Percentiles rank a stretch among this genome's conserved stretches.
phyloP scores from a whole-genome alignment of 2,113 vertebrate species.

The Athene cunicularia region DNA sequence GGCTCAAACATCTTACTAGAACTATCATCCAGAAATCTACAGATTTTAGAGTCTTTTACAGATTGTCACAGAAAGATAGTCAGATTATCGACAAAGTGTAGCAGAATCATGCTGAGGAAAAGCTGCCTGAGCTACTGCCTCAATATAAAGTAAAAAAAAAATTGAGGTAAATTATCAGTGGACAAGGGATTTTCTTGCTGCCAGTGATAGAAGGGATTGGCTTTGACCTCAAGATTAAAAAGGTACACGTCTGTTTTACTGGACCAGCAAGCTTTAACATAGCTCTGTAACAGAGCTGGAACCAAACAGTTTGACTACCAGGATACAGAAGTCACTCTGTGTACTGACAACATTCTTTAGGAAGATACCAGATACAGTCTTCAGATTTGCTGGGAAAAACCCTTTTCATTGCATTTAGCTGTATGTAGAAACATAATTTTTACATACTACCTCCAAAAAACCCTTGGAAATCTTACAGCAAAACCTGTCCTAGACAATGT shows the following conservation, averaged over 20 bases:
- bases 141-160: not conserved
- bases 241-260: not conserved
- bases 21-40: not conserved
- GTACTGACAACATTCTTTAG: not conserved
- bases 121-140: not conserved
- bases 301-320: not conserved
- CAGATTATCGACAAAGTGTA: not conserved
- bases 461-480: not conserved
- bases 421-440: not conserved
- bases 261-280: not conserved
- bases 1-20: not conserved
- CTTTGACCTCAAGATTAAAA: not conserved
- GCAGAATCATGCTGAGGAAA: not conserved
- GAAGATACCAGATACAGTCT: not conserved
- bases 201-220: not conserved
- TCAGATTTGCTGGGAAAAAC: not conserved
- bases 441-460: not conserved
- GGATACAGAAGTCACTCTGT: not conserved
- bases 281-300: not conserved
- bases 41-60: not conserved
- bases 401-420: not conserved
- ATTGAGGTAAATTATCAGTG: not conserved
- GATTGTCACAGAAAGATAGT: not conserved
- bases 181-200: not conserved
- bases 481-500: not conserved